phyloP scores from a whole-genome alignment of 2,113 vertebrate genomes.

The Arenaria interpres region DNA sequence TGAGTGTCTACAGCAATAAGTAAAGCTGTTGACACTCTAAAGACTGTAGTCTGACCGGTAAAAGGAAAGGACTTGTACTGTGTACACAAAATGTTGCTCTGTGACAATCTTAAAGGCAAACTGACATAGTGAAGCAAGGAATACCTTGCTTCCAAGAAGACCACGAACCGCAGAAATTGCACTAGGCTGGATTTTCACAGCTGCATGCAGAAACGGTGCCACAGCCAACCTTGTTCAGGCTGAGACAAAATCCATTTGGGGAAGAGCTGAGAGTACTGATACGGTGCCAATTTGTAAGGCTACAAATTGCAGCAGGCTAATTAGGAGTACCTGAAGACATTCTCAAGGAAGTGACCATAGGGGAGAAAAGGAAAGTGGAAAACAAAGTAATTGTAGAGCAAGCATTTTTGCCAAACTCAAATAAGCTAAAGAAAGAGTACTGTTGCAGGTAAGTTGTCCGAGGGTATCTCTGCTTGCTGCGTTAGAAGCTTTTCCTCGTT shows the following conservation, averaged over 20 bases:
- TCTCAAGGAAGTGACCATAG: not conserved
- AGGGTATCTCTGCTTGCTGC: not conserved
- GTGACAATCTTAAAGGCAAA: not conserved
- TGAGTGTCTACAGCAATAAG: not conserved
- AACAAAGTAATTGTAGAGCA: not conserved
- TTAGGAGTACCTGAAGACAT: not conserved
- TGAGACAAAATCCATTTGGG: not conserved
- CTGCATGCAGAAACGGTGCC: not conserved
- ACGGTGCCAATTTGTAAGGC: not conserved
- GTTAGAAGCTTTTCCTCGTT: not conserved
- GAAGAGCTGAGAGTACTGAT: not conserved
- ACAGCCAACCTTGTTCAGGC: not conserved
- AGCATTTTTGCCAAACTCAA: not conserved
- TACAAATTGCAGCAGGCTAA: not conserved
- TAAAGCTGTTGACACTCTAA: not conserved
- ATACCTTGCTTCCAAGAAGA: not conserved
- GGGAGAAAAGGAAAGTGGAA: not conserved
- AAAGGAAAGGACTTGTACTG: not conserved
- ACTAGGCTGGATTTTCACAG: not conserved
- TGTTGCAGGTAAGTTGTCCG: not conserved
- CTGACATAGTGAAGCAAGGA: not conserved
- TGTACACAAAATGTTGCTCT: not conserved
- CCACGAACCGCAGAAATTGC: fast-evolving
- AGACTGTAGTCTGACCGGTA: not conserved
- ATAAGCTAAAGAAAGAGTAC: not conserved